Evolutionary conservation across 1,140 invertebrate genomes (phyloP), one percentile per base, ranked within the genome.

Genomic region (Steinernema khuongi): DNA sequence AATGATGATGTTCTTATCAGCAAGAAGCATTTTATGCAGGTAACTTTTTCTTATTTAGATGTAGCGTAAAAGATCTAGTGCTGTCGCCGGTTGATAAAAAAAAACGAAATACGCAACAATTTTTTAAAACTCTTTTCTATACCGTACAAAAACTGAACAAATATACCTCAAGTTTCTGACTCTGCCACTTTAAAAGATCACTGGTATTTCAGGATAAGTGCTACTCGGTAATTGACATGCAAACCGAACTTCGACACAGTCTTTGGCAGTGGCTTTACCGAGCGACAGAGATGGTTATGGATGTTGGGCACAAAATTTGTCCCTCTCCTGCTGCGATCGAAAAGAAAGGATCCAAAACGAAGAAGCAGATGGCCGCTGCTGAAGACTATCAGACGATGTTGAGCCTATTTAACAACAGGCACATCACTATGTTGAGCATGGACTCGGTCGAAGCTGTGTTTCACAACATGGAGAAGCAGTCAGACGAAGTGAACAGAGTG

Each of bases 361-460:
- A 77, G 43, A 77, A 77, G 60, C 76, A 77, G 71, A 72, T 76
- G 70, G 74, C 76, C 1, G 74, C 76, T 1, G 43, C 67, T 1
- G 76, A 77, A 50, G 76, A 77, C 18, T 77, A 77, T 67, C 76
- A 77, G 30, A 77, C 76, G 7, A 74, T 77, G 32, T 32, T 77
- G 22, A 77, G 74, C 33, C 71, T 77, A 1, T 77, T 77, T 67
- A 77, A 77, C 31, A 77, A 77, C 68, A 17, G 31, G 7, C 22
- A 36, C 31, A 43, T 75, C 70, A 74, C 68, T 22, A 74, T 74
- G 19, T 36, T 72, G 11, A 74, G 33, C 36, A 69, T 74, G 72
- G 31, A 43, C 31, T 26, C 26, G 18, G 26, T 74, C 71, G 68
- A 74, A 75, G 26, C 72, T 2, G 72, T 36, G 19, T 28, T 30